Evolutionary conservation across 2,113 vertebrate genomes (phyloP).

Genomic region (Pluvianellus socialis): DNA sequence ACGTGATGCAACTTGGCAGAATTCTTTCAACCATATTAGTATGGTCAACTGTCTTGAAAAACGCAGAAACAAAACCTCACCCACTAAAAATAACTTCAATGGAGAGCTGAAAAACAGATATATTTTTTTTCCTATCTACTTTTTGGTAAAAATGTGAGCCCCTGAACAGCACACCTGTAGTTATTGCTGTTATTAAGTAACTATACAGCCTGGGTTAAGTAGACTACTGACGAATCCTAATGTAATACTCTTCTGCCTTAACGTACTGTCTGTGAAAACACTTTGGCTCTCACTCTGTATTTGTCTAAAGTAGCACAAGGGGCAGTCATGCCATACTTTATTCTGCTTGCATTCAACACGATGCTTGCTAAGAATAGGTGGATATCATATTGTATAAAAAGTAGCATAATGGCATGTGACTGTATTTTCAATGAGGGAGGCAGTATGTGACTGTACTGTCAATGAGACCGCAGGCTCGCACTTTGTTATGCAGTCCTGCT

Average conservation of each 20-base stretch:
- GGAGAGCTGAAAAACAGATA: background rate
- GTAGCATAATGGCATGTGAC: slow-evolving; percentile 47
- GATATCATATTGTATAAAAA: slow-evolving; percentile 34
- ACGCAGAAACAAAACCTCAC: background rate
- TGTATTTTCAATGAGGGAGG: slow-evolving; percentile 31
- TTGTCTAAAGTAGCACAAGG: slow-evolving; percentile 26
- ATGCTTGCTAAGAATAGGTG: slow-evolving; percentile 30
- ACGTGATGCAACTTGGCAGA: background rate
- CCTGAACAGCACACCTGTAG: background rate
- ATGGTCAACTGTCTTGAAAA: background rate
- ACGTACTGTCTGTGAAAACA: background rate
- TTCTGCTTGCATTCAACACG: background rate
- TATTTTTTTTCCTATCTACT: background rate
- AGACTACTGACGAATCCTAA: background rate
- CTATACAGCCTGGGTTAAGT: background rate
- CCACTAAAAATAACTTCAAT: background rate
- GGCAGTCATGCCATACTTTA: background rate
- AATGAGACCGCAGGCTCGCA: background rate
- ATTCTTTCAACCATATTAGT: background rate
- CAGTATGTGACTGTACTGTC: background rate
- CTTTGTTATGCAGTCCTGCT: background rate
- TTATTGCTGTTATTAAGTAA: background rate
- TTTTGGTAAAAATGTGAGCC: background rate
- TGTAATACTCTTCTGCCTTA: background rate
- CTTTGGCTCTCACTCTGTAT: background rate